Evolutionary conservation across 1,140 invertebrate genomes (phyloP), one percentile per base, ranked within the genome.

Genomic region (Drosophila watanabei): DNA sequence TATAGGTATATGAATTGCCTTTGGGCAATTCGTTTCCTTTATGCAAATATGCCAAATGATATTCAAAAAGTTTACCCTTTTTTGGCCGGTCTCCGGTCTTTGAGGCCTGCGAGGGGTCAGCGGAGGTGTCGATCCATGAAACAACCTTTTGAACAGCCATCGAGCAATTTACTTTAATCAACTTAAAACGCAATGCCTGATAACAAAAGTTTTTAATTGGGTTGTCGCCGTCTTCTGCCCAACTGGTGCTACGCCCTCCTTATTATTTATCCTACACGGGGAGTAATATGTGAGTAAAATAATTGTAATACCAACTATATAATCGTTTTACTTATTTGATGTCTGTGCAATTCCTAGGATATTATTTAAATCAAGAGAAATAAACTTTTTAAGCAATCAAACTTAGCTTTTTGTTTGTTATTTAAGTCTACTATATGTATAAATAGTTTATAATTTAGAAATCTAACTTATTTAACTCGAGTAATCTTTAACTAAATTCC

Each of bases 201-300:
- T 80, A 80, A 80, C 71, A 87, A 87, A 88, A 88, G 80, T 89
- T 88, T 87, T 88, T 88, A 88, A 88, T 89, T 88, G 85, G 84
- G 77, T 88, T 78, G 78, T 66, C 62, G 51, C 66, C 37, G 76
- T 37, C 61, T 63, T 54, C 37, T 46, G 32, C 64, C 63, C 64
- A 64, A 43, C 63, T 66, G 58, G 46, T 63, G 59, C 39, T 45
- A 11, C 18, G n/a, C 4, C 32, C 35, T 64, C 18, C 43, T 33
- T 32, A 24, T 45, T 20, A 63, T 43, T 35, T 66, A 35, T 33
- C 59, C 39, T 45, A 45, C 63, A 66, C 58, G 10, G 30, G 9
- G 13, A 66, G 13, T 14, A 45, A 43, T 30, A n/a, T 8, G 8
- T 20, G 28, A 24, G 24, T 24, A 24, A 24, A 24, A 24, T 24